phyloP scores from a whole-genome alignment of 2,888 invertebrate genomes.

The Molorchus minor region DNA sequence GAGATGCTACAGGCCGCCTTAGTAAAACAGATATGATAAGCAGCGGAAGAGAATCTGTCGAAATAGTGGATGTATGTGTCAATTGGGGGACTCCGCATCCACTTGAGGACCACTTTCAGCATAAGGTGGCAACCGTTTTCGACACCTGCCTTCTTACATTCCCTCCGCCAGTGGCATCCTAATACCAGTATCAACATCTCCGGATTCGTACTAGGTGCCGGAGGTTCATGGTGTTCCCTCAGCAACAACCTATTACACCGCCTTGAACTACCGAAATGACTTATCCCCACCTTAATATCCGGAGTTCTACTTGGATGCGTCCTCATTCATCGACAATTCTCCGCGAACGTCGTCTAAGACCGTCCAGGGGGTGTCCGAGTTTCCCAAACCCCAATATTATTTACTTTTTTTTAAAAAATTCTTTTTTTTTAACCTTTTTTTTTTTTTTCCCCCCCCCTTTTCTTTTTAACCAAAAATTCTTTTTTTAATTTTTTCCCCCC shows the following conservation, averaged over 20 bases:
- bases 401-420: too few species aligned
- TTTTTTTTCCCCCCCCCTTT: too few species aligned
- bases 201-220: slow-evolving; percentile 18
- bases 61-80: slow-evolving; percentile 24
- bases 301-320: slow-evolving; percentile 9
- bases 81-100: slow-evolving; percentile 17
- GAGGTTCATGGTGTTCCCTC: slow-evolving; percentile 24
- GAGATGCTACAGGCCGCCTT: slow-evolving; percentile 36
- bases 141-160: slow-evolving; percentile 4
- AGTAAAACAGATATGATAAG: slow-evolving; percentile 39
- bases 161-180: background rate
- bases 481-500: too few species aligned
- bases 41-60: background rate
- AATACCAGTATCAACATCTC: slow-evolving; percentile 1
- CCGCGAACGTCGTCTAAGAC: background rate
- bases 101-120: background rate
- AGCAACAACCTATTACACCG: slow-evolving; percentile 1
- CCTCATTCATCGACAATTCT: slow-evolving; percentile 1
- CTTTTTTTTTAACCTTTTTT: too few species aligned
- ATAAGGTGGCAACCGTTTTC: slow-evolving; percentile 23
- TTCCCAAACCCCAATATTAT: too few species aligned
- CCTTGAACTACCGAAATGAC: background rate
- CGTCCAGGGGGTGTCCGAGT: too few species aligned
- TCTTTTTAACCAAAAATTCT: too few species aligned
- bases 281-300: background rate